Evolutionary conservation across 2,888 invertebrate genomes (phyloP), one percentile per base, ranked within the genome.

Genomic region (Diarsia brunnea): DNA sequence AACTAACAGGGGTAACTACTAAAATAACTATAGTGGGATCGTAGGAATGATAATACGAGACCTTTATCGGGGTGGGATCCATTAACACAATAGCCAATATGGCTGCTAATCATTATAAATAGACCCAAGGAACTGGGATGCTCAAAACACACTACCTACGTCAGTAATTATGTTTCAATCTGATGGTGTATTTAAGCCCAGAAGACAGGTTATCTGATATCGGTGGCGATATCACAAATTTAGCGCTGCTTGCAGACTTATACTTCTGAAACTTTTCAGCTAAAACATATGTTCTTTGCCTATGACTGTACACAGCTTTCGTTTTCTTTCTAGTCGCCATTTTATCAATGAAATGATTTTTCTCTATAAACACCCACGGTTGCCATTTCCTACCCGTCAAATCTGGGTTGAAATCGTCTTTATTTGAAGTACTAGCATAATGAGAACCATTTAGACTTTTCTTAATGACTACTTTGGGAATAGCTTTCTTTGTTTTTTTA

Each of bases 361-460:
- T 96, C 81, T 96, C 96, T 78, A 97, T 87, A 85, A 95, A 96
- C 27, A 97, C 97, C 95, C 96, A 96, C 0, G 97, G 97, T 89
- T 97, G 97, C 97, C 97, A 97, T 85, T 96, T 97, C 76, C 95
- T 93, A 11, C 96, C 96, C 2, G 96, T 96, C 82, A 96, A 89
- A 82, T 96, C 97, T 31, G 96, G 96, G 87, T 95, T 95, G 75
- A 90, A 95, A 55, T 89, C 85, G 66, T 93, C 86, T 81, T 91
- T 93, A 77, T 90, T 88, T 71, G 92, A 86, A 55, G 93, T 93
- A 86, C 96, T 97, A 49, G 97, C 93, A 86, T 96, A 97, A 87
- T 96, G 97, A 49, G 96, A 95, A 64, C 97, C 97, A 84, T 95
- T 94, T 85, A 92, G 90, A 79, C 90, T 94, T 92, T 96, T 96